Percentiles rank a stretch among this genome's conserved stretches.
phyloP scores from a whole-genome alignment of 2,888 invertebrate species.

The Colostygia pectinataria region DNA sequence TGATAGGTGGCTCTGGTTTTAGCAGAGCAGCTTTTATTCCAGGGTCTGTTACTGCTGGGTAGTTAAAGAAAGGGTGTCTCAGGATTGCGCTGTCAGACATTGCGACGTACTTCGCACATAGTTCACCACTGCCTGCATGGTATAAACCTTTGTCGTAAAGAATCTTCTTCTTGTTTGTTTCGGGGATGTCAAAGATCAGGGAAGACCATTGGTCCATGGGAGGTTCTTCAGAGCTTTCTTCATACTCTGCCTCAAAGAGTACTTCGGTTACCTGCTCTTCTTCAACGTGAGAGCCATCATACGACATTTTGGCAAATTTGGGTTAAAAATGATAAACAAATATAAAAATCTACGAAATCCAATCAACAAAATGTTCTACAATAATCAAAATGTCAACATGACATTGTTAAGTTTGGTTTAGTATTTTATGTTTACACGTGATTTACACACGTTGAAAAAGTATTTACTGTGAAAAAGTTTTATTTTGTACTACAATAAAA shows the following conservation, averaged over 20 bases:
- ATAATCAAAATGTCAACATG: neutral
- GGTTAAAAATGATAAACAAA: slow-evolving; percentile 7
- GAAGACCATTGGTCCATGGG: slow-evolving; percentile 68
- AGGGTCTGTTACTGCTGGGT: slow-evolving; percentile 64
- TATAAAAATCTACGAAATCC: slow-evolving; percentile 7
- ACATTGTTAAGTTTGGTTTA: neutral
- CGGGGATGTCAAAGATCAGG: slow-evolving; percentile 39
- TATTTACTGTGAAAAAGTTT: no score
- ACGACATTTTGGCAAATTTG: slow-evolving; percentile 14
- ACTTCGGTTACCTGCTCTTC: slow-evolving; percentile 10
- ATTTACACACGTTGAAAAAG: no score
- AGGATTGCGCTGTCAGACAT: slow-evolving; percentile 59
- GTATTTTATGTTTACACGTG: no score
- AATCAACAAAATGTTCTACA: slow-evolving; percentile 8
- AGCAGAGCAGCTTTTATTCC: slow-evolving; percentile 59
- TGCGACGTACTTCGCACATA: slow-evolving; percentile 57
- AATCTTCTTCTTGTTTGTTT: slow-evolving; percentile 46
- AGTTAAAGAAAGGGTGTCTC: slow-evolving; percentile 60
- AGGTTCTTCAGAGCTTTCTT: slow-evolving; percentile 56
- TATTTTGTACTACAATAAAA: no score
- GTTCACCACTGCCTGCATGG: slow-evolving; percentile 56
- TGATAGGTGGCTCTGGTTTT: slow-evolving; percentile 39
- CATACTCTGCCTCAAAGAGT: slow-evolving; percentile 33
- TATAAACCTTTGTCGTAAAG: slow-evolving; percentile 49
- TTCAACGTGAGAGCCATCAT: neutral